Base-by-base conservation (phyloP, 2,797 vertebrate genomes). In the Acipenser transmontanus region DNA sequence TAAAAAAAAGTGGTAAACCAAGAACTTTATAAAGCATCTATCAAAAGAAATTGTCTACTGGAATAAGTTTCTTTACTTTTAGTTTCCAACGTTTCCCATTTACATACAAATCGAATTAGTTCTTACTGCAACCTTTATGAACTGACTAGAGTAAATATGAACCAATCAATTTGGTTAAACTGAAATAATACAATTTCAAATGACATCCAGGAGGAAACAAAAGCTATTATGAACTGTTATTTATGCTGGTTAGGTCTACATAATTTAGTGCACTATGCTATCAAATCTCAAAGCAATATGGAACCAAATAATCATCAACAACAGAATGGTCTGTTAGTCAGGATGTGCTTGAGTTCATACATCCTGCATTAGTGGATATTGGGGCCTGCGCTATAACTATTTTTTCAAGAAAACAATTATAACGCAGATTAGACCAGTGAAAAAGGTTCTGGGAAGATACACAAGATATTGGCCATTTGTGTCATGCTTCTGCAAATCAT, bases 291-390 rank as follows among this genome's bases (percentile, higher is more conserved):
- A 69, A 83, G 81, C 80, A 82, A 80, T 80, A 80, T 75, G 77
- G 73, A 70, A 75, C 78, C 80, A 81, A 77, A 85, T 83, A 86
- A 87, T 81, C n/a, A n/a, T 86, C 84, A 82, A 87, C 85, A 87
- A 85, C 48, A 17, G 66, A 67, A 47, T 62, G 34, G 61, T 86
- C 81, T 80, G 85, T 87, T 82, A 84, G 77, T 70, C 77, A 74
- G 68, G 67, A 75, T 76, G 76, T 80, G 72, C 82, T 76, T 67
- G 74, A 81, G 78, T 83, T 85, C 82, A 84, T 82, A 77, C 78
- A 64, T 7, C 80, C 75, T 72, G 72, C 73, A 77, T 72, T 66
- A 72, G 73, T 49, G 47, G 73, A 69, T 78, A 75, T 72, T 72
- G 71, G 71, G 72, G 63, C 54, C 13, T 10, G 47, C 77, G 20